phyloP scores from a whole-genome alignment of 64 coral and sea anemone species.

The Montipora sp. region DNA sequence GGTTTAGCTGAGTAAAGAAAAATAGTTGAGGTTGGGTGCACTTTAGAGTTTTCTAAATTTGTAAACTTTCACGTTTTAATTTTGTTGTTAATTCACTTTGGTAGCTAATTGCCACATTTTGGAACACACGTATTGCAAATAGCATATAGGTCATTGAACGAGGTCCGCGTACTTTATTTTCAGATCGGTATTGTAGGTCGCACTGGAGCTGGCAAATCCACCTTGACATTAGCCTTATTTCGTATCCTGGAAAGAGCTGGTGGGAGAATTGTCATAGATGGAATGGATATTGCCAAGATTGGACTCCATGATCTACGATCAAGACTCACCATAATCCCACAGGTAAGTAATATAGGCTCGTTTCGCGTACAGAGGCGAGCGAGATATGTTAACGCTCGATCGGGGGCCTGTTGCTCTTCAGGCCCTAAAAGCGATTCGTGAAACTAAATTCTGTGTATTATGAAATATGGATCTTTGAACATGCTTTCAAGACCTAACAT shows the following conservation, averaged over 20 bases:
- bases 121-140: too few relatives aligned
- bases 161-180: not conserved
- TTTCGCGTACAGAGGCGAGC: not conserved
- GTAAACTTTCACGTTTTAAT: too few relatives aligned
- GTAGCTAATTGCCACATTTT: too few relatives aligned
- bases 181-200: constrained; percentile 54
- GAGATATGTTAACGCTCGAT: not conserved
- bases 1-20: too few relatives aligned
- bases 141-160: too few relatives aligned
- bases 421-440: too few relatives aligned
- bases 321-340: constrained; percentile 70
- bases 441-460: not conserved
- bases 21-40: too few relatives aligned
- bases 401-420: too few relatives aligned
- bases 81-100: too few relatives aligned
- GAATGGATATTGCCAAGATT: constrained; percentile 45
- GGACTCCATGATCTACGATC: constrained; percentile 64
- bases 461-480: constrained; percentile 22
- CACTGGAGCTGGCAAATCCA: constrained; percentile 66
- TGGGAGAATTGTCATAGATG: constrained; percentile 47
- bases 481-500: too few relatives aligned
- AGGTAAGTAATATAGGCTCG: constrained; percentile 22
- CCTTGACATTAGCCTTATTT: constrained; percentile 49
- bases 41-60: too few relatives aligned
- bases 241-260: constrained; percentile 65